Evolutionary conservation across 2,888 invertebrate genomes (phyloP), one percentile per base, ranked within the genome.

Genomic region (Arrhopalites spinosus): DNA sequence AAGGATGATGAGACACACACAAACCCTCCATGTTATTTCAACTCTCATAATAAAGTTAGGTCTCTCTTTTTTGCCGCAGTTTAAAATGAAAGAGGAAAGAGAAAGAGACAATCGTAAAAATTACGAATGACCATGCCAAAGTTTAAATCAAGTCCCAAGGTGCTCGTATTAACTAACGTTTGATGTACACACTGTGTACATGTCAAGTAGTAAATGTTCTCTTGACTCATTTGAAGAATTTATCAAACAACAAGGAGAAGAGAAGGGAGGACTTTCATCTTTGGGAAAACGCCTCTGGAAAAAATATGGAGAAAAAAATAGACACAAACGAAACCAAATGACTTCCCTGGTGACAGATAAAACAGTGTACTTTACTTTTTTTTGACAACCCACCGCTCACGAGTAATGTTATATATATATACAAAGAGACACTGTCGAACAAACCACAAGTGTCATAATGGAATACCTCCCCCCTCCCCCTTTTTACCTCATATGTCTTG

Each of bases 331-430:
- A 25, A 56, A 29, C 36, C 53, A 66, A 71, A 66, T 73, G 45
- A 64, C 64, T 73, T 73, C 73, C 73, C 73, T 66, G 63, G 73
- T 73, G 73, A 73, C 73, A 73, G 66, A 73, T 73, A 73, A 73
- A 73, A 64, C 25, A 72, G 20, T 45, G 25, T 61, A 29, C 69
- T n/a, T 53, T 23, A 45, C 36, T 67, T 67, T 43, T 11, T 15
- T 50, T 25, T 15, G 20, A 13, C 59, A 59, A 20, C 36, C 3
- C 36, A 3, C 36, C 11, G 36, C 36, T 36, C 36, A 36, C 5
- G 36, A 36, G 36, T 11, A 36, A 53, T 53, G 15, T 53, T 8
- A 53, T 5, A 5, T 5, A 53, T 53, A 53, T 15, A 15, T 45
- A 53, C 17, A 53, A 53, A 53, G 15, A 15, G 17, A 17, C 17